Evolutionary conservation across 2,113 vertebrate species (phyloP).

Genomic region (Actenoides hombroni): DNA sequence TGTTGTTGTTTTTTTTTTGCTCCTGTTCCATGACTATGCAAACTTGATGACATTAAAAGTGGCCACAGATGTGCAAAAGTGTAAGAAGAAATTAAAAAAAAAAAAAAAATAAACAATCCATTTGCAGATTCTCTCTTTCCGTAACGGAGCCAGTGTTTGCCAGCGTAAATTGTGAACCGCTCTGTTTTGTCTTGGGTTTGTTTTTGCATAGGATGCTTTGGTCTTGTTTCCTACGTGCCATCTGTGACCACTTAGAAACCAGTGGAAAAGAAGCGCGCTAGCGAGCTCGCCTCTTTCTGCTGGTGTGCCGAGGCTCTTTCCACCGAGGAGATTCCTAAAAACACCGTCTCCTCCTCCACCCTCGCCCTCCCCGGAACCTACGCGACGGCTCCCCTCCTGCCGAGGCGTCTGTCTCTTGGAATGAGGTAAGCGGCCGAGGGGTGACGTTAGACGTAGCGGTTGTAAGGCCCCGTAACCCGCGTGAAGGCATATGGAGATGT

Average conservation of each 20-base stretch:
- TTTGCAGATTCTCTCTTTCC: constrained; percentile 59
- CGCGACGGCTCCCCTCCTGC: not conserved
- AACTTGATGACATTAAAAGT: constrained; percentile 75
- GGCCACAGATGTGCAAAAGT: constrained; percentile 73
- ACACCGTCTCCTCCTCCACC: constrained; percentile 41
- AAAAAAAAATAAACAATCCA: constrained; percentile 42
- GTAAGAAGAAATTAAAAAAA: constrained; percentile 28
- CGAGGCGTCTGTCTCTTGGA: constrained; percentile 36
- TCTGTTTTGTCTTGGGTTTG: not conserved
- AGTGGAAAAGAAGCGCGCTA: constrained; percentile 58
- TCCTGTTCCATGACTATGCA: constrained; percentile 76
- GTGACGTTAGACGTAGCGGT: constrained; percentile 82
- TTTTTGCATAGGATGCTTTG: constrained; percentile 82
- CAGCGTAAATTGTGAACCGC: constrained; percentile 43
- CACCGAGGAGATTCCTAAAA: constrained; percentile 1
- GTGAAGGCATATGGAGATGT: constrained; percentile 96
- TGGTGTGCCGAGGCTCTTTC: constrained; percentile 70
- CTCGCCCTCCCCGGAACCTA: constrained; percentile 3
- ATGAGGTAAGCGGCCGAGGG: constrained; percentile 70
- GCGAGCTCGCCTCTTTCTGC: constrained; percentile 63
- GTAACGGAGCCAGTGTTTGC: constrained; percentile 62
- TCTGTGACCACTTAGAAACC: constrained; percentile 64
- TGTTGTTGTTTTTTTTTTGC: constrained; percentile 58
- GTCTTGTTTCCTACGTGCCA: constrained; percentile 61
- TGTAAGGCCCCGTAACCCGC: constrained; percentile 98